Base-by-base conservation (phyloP, 1,140 invertebrate species). In the Orussus abietinus region DNA sequence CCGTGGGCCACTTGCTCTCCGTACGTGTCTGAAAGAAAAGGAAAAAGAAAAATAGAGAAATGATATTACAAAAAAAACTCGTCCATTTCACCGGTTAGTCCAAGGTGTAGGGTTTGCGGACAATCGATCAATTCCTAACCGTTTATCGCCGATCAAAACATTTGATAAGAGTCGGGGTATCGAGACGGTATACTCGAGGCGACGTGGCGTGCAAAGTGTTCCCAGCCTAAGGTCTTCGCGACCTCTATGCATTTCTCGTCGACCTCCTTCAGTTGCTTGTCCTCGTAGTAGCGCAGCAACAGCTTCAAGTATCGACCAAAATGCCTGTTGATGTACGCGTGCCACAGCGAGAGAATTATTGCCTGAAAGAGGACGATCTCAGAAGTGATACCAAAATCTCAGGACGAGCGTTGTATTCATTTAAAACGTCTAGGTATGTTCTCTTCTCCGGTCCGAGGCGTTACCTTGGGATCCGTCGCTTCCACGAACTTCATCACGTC, bases 241-340 rank as follows among this genome's bases (percentile, higher is more conserved):
- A 86, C 75, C 54, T 84, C 80, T 17, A 81, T 76, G 21, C 84
- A 70, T 47, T 84, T 83, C 42, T 85, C 81, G 19, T 92, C 88
- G 10, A 84, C 64, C 34, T 92, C 89, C 42, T 78, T 80, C 10
- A 75, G 73, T 4, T 81, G 76, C 53, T 88, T 85, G 25, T 95
- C 90, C 52, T 96, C 92, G 29, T 81, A 77, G 45, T 86, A 77
- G 61, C 88, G 88, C 14, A 75, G 59, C 6, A 93, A 64, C 36
- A 86, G 76, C 66, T 90, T 91, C 29, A 90, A 61, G 34, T 88
- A 82, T 38, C 86, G 80, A 0, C 90, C 92, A 69, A 86, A 88
- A 36, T 92, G 86, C 49, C 80, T 75, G 53, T 86, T 73, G 4
- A 83, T 77, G 52, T 84, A 79, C 10, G 86, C 83, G 64, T 96